These are phyloP conservation scores for Xestia xanthographa DNA, from an alignment of 2,888 invertebrate species.

Conservation along the genomic window DNA sequence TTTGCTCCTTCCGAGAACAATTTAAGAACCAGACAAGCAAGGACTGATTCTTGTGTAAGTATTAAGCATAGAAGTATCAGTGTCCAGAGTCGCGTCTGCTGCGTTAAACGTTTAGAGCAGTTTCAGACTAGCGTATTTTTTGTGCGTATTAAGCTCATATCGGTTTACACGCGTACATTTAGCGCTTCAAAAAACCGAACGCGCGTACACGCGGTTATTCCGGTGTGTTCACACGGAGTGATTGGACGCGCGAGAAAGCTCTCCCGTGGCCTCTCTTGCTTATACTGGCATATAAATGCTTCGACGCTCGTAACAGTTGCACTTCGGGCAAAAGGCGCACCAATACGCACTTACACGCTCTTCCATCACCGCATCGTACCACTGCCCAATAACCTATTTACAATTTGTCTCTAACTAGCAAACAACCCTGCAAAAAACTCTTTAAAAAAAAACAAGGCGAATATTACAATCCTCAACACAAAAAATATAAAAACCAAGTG, in stretches of 20 bases:
- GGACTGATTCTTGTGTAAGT: no score
- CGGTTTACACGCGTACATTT: no score
- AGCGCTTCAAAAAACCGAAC: background rate
- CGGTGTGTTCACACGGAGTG: background rate
- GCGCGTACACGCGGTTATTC: background rate
- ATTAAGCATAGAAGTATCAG: background rate
- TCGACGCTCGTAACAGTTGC: background rate
- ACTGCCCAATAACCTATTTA: background rate
- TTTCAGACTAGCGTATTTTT: background rate
- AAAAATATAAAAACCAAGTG: slow-evolving; percentile 30
- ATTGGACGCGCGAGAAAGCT: background rate
- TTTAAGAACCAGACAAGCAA: background rate
- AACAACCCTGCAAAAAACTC: background rate
- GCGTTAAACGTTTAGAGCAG: background rate
- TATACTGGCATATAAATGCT: no score
- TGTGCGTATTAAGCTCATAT: background rate
- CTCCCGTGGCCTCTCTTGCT: no score
- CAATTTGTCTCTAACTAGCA: background rate
- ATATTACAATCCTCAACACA: slow-evolving; percentile 7
- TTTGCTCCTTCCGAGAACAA: background rate
- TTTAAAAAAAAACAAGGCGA: background rate
- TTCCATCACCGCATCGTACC: no score
- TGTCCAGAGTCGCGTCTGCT: background rate
- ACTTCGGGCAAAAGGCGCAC: background rate
- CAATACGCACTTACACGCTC: background rate